A percentile compares a stretch with the other conserved stretches of the same genome.
Conservation (phyloP, 1,140 invertebrate genomes). For the Trichonephila inaurata region DNA sequence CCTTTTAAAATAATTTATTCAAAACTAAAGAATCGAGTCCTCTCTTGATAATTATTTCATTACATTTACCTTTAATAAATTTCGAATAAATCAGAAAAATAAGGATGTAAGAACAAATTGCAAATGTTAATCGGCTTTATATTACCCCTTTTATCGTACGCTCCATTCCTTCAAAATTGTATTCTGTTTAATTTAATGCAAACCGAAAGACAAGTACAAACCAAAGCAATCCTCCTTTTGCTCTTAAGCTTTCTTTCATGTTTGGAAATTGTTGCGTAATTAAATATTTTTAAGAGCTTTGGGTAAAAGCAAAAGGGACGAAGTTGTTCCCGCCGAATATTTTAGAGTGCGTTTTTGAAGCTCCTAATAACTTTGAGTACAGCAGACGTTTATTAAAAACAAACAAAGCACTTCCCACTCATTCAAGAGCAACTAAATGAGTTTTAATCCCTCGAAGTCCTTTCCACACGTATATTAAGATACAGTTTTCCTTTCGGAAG, state of each 20-base stretch:
- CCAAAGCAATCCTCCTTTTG: neutral
- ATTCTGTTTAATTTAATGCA: too few species aligned
- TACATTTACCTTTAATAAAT: too few species aligned
- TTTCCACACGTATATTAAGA: neutral
- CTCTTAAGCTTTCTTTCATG: neutral
- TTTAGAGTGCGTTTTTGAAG: constrained; percentile 32
- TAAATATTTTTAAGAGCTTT: constrained; percentile 51
- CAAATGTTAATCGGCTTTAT: too few species aligned
- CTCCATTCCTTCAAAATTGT: too few species aligned
- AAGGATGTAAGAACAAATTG: too few species aligned
- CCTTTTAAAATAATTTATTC: too few species aligned
- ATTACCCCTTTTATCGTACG: too few species aligned
- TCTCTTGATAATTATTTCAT: too few species aligned
- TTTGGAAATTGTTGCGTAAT: constrained; percentile 21
- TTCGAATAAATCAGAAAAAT: too few species aligned
- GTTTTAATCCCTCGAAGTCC: constrained; percentile 58
- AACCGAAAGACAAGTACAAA: too few species aligned
- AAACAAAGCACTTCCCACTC: constrained; percentile 40
- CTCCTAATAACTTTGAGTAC: constrained; percentile 50
- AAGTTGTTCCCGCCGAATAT: neutral
- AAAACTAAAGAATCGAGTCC: too few species aligned
- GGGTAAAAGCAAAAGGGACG: neutral
- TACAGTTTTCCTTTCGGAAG: constrained; percentile 36
- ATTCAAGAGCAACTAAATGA: constrained; percentile 47
- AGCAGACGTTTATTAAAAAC: constrained; percentile 60